Conservation (phyloP, 2,888 invertebrate species). For the Tetranychus piercei region DNA sequence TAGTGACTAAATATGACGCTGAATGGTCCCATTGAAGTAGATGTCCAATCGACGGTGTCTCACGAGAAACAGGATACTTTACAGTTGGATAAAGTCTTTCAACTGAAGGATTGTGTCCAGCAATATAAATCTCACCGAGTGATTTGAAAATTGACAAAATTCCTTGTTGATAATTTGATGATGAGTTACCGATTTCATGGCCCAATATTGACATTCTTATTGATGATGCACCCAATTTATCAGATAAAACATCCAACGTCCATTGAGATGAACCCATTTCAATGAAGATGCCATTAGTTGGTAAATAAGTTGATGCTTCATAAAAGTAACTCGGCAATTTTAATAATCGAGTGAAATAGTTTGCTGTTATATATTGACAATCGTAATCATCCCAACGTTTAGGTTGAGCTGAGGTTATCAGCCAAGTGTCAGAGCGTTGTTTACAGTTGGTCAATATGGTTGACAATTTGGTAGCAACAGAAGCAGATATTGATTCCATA, state of each 20-base stretch:
- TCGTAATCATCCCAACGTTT: conserved; percentile 6
- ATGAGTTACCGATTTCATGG: not conserved
- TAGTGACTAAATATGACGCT: conserved; percentile 63
- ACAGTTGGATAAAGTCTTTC: conserved; percentile 54
- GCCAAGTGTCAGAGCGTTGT: conserved; percentile 52
- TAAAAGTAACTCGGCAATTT: conserved; percentile 74
- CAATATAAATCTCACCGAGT: conserved; percentile 62
- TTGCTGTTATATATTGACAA: conserved; percentile 48
- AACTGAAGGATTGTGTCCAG: conserved; percentile 57
- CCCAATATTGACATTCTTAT: not conserved
- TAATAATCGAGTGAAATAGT: conserved; percentile 82
- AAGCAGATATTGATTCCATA: too few species aligned
- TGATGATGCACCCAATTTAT: not conserved
- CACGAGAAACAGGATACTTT: conserved; percentile 64
- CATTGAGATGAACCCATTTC: conserved; percentile 61
- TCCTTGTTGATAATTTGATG: not conserved
- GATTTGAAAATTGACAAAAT: conserved; percentile 42
- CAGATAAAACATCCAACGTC: not conserved
- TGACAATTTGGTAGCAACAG: conserved; percentile 14
- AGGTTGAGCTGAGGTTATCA: conserved; percentile 34
- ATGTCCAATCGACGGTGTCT: conserved; percentile 74
- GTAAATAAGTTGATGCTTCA: conserved; percentile 62
- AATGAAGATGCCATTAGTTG: conserved; percentile 46
- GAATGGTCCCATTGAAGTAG: conserved; percentile 82
- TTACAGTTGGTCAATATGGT: too few species aligned